Percentiles rank a stretch among this genome's conserved stretches.
Conservation (phyloP, 2,113 vertebrate genomes). For the Corythoichthys intestinalis region DNA sequence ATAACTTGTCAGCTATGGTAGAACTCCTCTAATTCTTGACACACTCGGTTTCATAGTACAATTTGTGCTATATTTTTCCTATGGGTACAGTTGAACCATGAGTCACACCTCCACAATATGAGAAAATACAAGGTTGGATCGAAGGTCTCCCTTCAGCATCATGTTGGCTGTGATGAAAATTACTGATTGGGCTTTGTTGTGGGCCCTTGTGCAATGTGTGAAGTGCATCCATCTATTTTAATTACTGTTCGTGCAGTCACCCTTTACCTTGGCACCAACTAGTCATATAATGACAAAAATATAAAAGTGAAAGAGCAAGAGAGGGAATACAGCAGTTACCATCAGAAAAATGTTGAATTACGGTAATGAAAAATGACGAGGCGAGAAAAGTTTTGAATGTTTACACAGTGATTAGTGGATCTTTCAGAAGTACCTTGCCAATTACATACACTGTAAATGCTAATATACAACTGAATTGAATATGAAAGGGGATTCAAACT, state of each 20-base stretch:
- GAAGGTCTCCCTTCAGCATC: slow-evolving; percentile 14
- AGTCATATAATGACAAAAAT: slow-evolving; percentile 20
- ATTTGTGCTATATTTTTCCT: slow-evolving; percentile 33
- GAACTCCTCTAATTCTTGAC: slow-evolving; percentile 21
- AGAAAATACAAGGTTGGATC: slow-evolving; percentile 44
- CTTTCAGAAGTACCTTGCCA: no score
- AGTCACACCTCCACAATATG: slow-evolving; percentile 43
- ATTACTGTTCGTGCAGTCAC: slow-evolving; percentile 52
- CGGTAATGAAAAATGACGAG: no score
- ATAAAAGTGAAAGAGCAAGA: slow-evolving; percentile 5
- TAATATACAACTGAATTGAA: no score
- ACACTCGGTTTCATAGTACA: slow-evolving; percentile 20
- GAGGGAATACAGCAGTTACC: no score
- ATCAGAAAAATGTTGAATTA: no score
- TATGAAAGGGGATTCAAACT: no score
- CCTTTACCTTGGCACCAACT: slow-evolving; percentile 34
- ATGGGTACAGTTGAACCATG: slow-evolving; percentile 37
- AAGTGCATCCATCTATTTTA: slow-evolving; percentile 65
- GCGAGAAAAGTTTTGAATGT: no score
- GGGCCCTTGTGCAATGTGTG: slow-evolving; percentile 43
- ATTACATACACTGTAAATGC: no score
- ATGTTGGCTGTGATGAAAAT: slow-evolving; percentile 47
- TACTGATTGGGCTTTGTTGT: slow-evolving; percentile 50
- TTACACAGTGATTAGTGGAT: no score
- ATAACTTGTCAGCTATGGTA: slow-evolving; percentile 31